Evolutionary conservation across 2,888 invertebrate genomes (phyloP), one percentile per base, ranked within the genome.

Genomic region (Pomacea canaliculata): DNA sequence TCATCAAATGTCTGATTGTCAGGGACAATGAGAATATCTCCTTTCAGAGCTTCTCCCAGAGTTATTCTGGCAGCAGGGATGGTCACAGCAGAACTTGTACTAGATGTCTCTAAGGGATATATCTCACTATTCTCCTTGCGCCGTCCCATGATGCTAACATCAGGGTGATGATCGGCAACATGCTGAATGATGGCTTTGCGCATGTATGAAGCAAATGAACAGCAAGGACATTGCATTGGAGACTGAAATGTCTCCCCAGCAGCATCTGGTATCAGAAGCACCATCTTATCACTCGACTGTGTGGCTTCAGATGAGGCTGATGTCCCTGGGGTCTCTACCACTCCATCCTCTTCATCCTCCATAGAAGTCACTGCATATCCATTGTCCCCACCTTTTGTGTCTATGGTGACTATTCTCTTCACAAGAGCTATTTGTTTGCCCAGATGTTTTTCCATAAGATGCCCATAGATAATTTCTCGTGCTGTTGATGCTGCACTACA

Each of bases 161-260:
- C 78, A 16, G 77, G 71, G 71, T 82, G 82, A 19, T 76, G 70
- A 23, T 75, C 48, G 27, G 67, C 78, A 18, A 81, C 78, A 56
- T 82, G 82, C 4, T 77, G 65, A 16, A 82, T 74, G 62, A 82
- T 79, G 27, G 80, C 79, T 65, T 76, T 78, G 71, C 76, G 77
- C 23, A 69, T 71, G 63, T 72, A 74, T 27, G 80, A 79, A 18
- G 67, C 76, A 27, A 84, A 87, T 0, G 78, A 65, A 76, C 87
- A 87, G 66, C 83, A 80, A 59, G 83, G 83, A 70, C 87, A 87
- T 69, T 80, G 77, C 65, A 85, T 79, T 18, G 83, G 76, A 23
- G 79, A 75, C 65, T 80, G 82, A 67, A 85, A 85, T 8, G 81
- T 80, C 66, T 86, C 86, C 2, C 78, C 80, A 37, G 78, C 78